Evolutionary conservation across 2,113 vertebrate genomes (phyloP), one percentile per base, ranked within the genome.

Genomic region (Pluvialis apricaria): DNA sequence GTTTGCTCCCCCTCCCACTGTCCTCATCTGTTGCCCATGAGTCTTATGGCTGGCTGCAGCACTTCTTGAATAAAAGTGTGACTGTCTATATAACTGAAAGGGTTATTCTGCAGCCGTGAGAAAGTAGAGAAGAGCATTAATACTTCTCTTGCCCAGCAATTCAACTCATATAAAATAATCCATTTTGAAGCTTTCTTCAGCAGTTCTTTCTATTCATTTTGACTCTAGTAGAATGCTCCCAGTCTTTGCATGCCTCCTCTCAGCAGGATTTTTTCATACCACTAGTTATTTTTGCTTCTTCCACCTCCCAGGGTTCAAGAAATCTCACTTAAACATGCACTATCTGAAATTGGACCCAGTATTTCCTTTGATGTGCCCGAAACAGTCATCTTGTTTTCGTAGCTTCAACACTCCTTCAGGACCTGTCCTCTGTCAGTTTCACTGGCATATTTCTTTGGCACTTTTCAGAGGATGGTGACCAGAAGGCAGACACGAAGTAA

Each of bases 211-310:
- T 76, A 44, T 49, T 61, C 26, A 62, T 62, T 90, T 73, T 62
- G 8, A 36, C 66, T 85, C 28, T 25, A 66, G 24, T 10, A 83
- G 44, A 96, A 88, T 16, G 18, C 42, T 92, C 38, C 29, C 69
- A 75, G 32, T 66, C 71, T 79, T 52, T 44, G 25, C 66, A 92
- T 8, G 11, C 42, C 55, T 66, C 70, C 75, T 85, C 60, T 44
- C 85, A 22, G 28, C 34, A 71, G 52, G 61, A 68, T 71, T 92
- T 88, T 94, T 84, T 80, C 61, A 70, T 88, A 70, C 38, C 42
- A 42, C 38, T 90, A 94, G 94, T 94, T 93, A 89, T 79, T 94
- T 96, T 84, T 84, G 58, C 44, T 93, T 90, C 44, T 77, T 73
- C 82, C 42, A 83, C 82, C 62, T 93, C 85, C 79, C 4, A 57